Base-by-base conservation (phyloP, 2,888 invertebrate genomes). In the Lymantria dispar region DNA sequence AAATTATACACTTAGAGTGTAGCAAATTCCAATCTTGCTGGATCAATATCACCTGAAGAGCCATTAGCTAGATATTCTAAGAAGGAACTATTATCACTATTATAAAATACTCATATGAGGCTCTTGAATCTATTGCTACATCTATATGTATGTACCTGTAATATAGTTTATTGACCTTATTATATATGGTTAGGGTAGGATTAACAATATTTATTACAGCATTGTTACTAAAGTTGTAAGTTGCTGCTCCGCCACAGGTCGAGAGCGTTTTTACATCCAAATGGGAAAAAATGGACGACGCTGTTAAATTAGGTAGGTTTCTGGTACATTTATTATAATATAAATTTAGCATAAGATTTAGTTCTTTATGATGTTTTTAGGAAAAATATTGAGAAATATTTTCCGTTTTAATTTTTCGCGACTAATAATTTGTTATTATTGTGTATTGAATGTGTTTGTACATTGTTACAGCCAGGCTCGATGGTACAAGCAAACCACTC, bases 231-330 rank as follows among this genome's bases (percentile, higher is more conserved):
- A 86, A 87, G 67, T 75, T 69, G 72, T 78, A 83, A 85, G 84
- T 72, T 82, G 83, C 80, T 82, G 80, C 80, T 74, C 77, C 74
- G 72, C 71, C 77, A 80, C 91, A 92, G 91, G 91, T 91, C 74
- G 85, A 89, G 82, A 86, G 72, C 81, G 77, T 80, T 78, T 91
- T 92, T 87, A 83, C 91, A 44, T 92, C 92, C 76, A 96, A 96
- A 91, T 98, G 98, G 98, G 98, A 98, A 93, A 93, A 92, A 88
- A 93, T 95, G 92, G 97, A 97, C 92, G 94, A 94, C 85, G 95
- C 95, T 57, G 94, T 94, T 72, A 95, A 95, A 92, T 92, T 97
- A 86, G 97, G 98, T 98, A 94, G 94, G 96, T 94, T 87, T 66
- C 72, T 62, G 60, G 66, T 74, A 55, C 50, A 56, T 46, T 48